Percentiles rank a stretch among this genome's conserved stretches.
These are phyloP conservation scores for Pipistrellus kuhlii DNA, from an alignment of 2,797 vertebrate species.

Conservation along the genomic window DNA sequence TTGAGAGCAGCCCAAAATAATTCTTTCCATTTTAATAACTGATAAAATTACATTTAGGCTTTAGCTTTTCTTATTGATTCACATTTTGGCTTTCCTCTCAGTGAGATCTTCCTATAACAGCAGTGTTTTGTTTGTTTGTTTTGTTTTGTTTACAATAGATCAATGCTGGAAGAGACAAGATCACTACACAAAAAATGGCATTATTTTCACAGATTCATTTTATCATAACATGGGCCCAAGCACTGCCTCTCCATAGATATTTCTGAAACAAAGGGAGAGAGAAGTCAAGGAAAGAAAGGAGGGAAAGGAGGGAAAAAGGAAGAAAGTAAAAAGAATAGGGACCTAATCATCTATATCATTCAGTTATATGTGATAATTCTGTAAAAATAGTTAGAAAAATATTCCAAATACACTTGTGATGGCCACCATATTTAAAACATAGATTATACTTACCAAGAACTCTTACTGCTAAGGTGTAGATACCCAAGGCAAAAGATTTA, in stretches of 20 bases:
- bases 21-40: background rate
- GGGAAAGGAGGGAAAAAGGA: background rate
- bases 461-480: slow-evolving; percentile 93
- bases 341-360: background rate
- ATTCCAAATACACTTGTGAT: slow-evolving; percentile 43
- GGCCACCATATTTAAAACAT: background rate
- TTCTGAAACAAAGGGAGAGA: background rate
- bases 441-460: slow-evolving; percentile 92
- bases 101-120: background rate
- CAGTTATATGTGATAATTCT: background rate
- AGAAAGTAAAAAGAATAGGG: background rate
- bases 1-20: slow-evolving; percentile 36
- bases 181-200: background rate
- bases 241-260: background rate
- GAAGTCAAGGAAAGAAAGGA: background rate
- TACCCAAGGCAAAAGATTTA: slow-evolving; percentile 95
- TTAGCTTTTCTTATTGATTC: background rate
- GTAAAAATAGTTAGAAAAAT: slow-evolving; percentile 12
- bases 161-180: background rate
- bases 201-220: background rate
- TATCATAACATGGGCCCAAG: background rate
- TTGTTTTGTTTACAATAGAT: background rate
- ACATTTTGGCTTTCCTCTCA: background rate
- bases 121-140: background rate
- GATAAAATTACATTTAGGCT: slow-evolving; percentile 9